Evolutionary conservation across 2,797 vertebrate species (phyloP), one percentile per base, ranked within the genome.

Genomic region (Sphenopsis melanotis): DNA sequence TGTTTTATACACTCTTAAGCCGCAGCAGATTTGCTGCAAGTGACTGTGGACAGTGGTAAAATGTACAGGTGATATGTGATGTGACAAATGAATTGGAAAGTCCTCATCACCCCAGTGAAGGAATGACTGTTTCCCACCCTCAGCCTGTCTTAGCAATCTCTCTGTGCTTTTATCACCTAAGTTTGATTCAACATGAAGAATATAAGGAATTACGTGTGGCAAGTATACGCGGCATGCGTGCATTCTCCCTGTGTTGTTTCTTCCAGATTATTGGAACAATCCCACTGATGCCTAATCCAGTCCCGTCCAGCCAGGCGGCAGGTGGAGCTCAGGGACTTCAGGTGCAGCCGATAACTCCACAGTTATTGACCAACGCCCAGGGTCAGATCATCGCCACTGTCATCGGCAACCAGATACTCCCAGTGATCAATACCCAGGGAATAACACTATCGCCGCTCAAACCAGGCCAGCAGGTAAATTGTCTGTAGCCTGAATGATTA

Each of bases 371-470:
- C 96, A 99, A 99, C n/a, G 99, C 99, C 98, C 99, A 99, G 98
- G 99, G 99, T 96, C 99, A 99, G 98, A 99, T 99, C 98, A 99
- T 99, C 95, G 99, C 99, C 97, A 99, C 99, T 0, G 99, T 99
- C 98, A 99, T 99, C 89, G 99, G 99, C 96, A 99, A 99, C 98
- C 99, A 99, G 98, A 99, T 99, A 97, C 98, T 99, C 92, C 99
- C 99, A 70, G 99, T 99, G 97, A 99, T 99, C 98, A 99, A 99
- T 97, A 99, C 99, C 97, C 99, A 99, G 98, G 99, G 99, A 98
- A 99, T 99, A 98, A 99, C 99, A 19, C 98, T 99, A 53, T 99
- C 99, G 11, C 99, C 99, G 77, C 99, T 99, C 97, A 99, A 99
- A 97, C 98, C 99, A 65, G 99, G 99, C 97, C 99, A 99, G 97